Evolutionary conservation across 1,140 invertebrate genomes (phyloP).

Genomic region (Lethocerus indicus): DNA sequence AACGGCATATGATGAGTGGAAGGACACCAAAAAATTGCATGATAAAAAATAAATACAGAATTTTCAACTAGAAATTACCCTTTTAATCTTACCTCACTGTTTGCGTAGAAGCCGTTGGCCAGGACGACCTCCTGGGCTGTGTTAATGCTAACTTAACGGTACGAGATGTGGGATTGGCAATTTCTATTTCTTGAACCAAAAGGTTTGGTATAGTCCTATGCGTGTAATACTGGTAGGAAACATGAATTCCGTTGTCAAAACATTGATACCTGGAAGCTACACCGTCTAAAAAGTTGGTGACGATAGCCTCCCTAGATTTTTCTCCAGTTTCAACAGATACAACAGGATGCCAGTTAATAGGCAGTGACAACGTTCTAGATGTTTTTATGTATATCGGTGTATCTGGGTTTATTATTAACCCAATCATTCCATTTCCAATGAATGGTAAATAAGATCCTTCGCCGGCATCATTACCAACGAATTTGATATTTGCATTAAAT

Average conservation of each 20-base stretch:
- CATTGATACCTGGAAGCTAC: conserved; percentile 50
- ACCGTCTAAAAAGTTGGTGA: conserved; percentile 47
- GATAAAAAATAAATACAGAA: neutral
- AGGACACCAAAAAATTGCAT: neutral
- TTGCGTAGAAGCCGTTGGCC: conserved; percentile 6
- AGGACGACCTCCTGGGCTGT: neutral
- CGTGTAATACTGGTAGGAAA: conserved; percentile 55
- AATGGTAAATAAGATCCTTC: conserved; percentile 50
- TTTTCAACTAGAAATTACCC: neutral
- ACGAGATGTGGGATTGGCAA: conserved; percentile 44
- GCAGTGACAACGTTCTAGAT: conserved; percentile 49
- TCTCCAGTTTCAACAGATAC: conserved; percentile 35
- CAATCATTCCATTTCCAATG: conserved; percentile 62
- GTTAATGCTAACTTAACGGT: neutral
- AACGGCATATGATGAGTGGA: neutral
- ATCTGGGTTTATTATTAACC: conserved; percentile 40
- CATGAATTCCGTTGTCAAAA: conserved; percentile 40
- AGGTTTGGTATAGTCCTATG: conserved; percentile 57
- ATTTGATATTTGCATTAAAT: conserved; percentile 50
- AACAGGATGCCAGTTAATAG: conserved; percentile 55
- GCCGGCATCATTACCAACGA: conserved; percentile 29
- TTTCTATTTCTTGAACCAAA: conserved; percentile 60
- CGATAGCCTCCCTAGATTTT: conserved; percentile 33
- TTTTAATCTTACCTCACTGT: neutral
- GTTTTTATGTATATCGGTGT: conserved; percentile 48